These are phyloP conservation scores for Smithornis capensis DNA, from an alignment of 2,113 vertebrate species.

Conservation along the genomic window DNA sequence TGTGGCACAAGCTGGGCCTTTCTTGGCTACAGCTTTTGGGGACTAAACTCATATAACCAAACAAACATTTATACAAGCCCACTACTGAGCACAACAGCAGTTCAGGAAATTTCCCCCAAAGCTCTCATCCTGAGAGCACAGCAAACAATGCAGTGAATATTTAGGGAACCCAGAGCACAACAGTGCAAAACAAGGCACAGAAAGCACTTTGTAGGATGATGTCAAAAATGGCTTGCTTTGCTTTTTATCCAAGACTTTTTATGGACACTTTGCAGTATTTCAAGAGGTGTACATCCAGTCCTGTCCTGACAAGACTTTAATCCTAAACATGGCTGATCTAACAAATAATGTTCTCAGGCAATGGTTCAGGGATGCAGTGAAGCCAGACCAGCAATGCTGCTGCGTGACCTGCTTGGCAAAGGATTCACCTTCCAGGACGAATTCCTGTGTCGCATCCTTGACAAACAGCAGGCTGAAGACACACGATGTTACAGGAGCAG, in stretches of 20 bases:
- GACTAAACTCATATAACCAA: neutral
- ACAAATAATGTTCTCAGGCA: neutral
- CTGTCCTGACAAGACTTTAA: neutral
- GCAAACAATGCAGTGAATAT: neutral
- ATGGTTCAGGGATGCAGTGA: fast-evolving
- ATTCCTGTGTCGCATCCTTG: neutral
- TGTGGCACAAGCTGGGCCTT: neutral
- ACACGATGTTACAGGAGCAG: neutral
- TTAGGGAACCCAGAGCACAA: neutral
- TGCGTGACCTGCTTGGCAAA: neutral
- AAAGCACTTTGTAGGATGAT: fast-evolving
- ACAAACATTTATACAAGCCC: neutral
- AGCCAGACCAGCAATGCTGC: neutral
- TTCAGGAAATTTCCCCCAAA: neutral
- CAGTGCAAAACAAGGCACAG: fast-evolving
- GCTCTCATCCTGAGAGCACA: neutral
- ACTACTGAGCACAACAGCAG: neutral
- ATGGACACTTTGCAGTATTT: neutral
- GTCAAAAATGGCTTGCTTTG: neutral
- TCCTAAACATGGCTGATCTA: neutral
- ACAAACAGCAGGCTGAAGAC: neutral
- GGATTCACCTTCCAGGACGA: neutral
- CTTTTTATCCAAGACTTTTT: neutral
- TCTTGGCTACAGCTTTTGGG: neutral
- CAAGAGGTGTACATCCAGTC: neutral